Evolutionary conservation across 2,797 vertebrate genomes (phyloP).

Genomic region (Synanceia verrucosa): DNA sequence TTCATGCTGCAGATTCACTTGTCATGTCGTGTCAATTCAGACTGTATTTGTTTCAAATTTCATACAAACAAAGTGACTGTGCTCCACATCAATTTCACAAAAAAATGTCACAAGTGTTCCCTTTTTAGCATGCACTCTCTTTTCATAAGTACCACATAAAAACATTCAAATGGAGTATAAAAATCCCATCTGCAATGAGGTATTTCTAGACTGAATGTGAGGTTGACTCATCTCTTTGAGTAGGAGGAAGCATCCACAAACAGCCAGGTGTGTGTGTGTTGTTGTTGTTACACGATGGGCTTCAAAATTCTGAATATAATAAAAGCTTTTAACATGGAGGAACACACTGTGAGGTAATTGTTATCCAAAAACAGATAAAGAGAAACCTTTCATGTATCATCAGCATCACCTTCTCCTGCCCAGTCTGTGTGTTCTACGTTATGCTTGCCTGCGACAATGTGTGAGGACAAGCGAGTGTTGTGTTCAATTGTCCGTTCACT

Average conservation of each 20-base stretch:
- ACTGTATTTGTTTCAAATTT: conserved; percentile 21
- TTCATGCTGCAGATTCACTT: conserved; percentile 35
- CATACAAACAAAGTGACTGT: neutral
- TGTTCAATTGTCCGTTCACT: conserved; percentile 70
- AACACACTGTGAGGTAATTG: neutral
- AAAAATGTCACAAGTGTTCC: neutral
- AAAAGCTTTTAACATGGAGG: neutral
- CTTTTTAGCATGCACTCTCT: neutral
- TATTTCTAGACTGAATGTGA: conserved; percentile 50
- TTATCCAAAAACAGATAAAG: neutral
- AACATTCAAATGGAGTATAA: conserved; percentile 4
- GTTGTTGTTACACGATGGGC: neutral
- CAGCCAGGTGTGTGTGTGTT: conserved; percentile 14
- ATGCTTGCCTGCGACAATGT: conserved; percentile 23
- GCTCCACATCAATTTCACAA: neutral
- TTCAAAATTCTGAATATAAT: conserved; percentile 1
- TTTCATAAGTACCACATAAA: conserved; percentile 19
- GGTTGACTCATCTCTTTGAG: conserved; percentile 60
- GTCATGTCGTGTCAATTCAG: conserved; percentile 39
- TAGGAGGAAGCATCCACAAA: conserved; percentile 37
- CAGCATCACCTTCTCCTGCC: neutral
- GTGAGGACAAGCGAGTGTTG: conserved; percentile 53
- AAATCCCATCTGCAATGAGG: conserved; percentile 26
- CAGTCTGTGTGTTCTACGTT: conserved; percentile 3
- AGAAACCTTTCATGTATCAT: neutral